Evolutionary conservation across 30 jellyfish, hydroid and myxozoan genomes (phyloP).

Genomic region (Turritopsis rubra): DNA sequence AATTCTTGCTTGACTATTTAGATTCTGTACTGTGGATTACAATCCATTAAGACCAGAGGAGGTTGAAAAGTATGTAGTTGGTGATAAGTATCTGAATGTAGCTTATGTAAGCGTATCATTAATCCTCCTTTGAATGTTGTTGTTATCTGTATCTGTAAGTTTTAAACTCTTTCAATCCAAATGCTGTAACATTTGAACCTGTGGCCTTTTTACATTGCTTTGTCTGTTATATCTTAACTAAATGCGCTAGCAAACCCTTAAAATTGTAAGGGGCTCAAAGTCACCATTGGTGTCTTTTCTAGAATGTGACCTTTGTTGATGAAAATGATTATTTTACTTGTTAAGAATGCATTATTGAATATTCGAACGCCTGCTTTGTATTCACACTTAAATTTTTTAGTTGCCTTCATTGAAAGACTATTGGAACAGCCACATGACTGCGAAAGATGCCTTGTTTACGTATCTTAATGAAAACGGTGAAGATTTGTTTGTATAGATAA

Average conservation of each 20-base stretch:
- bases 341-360: too few relatives aligned
- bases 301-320: too few relatives aligned
- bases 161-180: neutral
- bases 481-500: neutral
- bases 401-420: conserved; percentile 81
- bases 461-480: conserved; percentile 53
- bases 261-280: too few relatives aligned
- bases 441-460: conserved; percentile 61
- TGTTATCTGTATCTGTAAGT: too few relatives aligned
- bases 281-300: too few relatives aligned
- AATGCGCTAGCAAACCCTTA: too few relatives aligned
- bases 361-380: too few relatives aligned
- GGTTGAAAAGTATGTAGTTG: conserved; percentile 72
- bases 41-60: conserved; percentile 68
- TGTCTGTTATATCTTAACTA: too few relatives aligned
- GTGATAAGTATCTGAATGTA: conserved; percentile 67
- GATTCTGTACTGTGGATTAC: conserved; percentile 73
- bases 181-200: too few relatives aligned
- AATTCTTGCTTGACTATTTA: too few relatives aligned
- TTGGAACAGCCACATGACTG: conserved; percentile 55
- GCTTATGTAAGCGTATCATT: conserved; percentile 37
- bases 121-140: neutral
- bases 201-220: too few relatives aligned
- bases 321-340: too few relatives aligned
- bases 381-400: conserved; percentile 33